phyloP scores from a whole-genome alignment of 37 sponge, comb jelly and placozoan genomes.

The Tethya wilhelma region DNA sequence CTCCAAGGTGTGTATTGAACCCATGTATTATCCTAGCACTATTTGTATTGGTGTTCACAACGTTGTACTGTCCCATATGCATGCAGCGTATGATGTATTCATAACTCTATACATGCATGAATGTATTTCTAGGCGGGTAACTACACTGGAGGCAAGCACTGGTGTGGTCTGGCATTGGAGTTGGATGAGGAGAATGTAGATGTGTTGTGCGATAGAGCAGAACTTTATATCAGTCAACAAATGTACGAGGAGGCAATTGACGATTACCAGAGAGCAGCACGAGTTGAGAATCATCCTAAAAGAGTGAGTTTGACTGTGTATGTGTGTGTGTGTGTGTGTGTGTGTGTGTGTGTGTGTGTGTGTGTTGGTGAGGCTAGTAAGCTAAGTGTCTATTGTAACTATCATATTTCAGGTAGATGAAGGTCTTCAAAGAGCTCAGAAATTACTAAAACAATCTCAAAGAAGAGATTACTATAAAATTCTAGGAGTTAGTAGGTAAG shows the following conservation, averaged over 20 bases:
- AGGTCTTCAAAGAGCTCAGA: constrained; percentile 91
- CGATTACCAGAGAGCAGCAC: constrained; percentile 89
- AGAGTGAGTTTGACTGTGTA: constrained; percentile 22
- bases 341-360: neutral
- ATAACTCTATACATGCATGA: neutral
- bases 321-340: constrained; percentile 7
- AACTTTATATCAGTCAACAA: constrained; percentile 82
- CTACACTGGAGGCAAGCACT: constrained; percentile 49
- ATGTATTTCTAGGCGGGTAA: constrained; percentile 29
- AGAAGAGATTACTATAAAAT: constrained; percentile 99
- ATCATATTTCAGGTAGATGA: constrained; percentile 67
- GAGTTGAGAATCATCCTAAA: constrained; percentile 60
- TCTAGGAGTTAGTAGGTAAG: constrained; percentile 89
- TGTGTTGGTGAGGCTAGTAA: no score
- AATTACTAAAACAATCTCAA: constrained; percentile 92
- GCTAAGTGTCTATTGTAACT: no score
- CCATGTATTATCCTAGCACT: no score
- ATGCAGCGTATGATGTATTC: neutral
- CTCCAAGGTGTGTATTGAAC: constrained; percentile 44
- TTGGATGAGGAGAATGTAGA: constrained; percentile 76
- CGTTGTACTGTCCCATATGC: neutral
- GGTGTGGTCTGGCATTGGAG: constrained; percentile 86
- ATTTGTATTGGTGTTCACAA: neutral
- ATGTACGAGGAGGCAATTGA: constrained; percentile 91
- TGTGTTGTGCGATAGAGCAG: constrained; percentile 92